Evolutionary conservation across 2,888 invertebrate genomes (phyloP).

Genomic region (Arenicola marina): DNA sequence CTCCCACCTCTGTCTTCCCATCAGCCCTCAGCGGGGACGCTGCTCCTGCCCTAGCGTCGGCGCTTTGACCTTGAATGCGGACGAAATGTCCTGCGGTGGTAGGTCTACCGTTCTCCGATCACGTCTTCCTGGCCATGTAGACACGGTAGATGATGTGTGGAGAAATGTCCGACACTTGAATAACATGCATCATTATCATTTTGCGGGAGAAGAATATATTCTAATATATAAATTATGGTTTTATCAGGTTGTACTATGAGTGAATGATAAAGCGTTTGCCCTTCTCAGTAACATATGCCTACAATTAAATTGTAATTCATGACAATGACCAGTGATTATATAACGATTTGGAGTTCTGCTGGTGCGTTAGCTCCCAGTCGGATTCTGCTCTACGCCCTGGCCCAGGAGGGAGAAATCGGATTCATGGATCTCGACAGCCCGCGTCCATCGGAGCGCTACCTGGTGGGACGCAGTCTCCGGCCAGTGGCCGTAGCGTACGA

Average conservation of each 20-base stretch:
- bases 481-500: constrained; percentile 32
- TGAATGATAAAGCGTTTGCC: too few species aligned
- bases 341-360: too few species aligned
- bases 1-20: constrained; percentile 50
- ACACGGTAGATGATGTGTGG: too few species aligned
- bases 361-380: constrained; percentile 44
- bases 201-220: too few species aligned
- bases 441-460: constrained; percentile 11
- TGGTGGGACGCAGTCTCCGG: constrained; percentile 22
- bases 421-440: constrained; percentile 39
- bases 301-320: too few species aligned
- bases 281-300: too few species aligned
- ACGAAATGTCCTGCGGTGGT: constrained; percentile 48
- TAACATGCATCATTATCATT: background rate
- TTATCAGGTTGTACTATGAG: too few species aligned
- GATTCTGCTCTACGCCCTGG: constrained; percentile 44
- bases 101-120: too few species aligned
- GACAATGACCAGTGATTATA: too few species aligned
- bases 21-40: constrained; percentile 34
- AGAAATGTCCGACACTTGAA: too few species aligned
- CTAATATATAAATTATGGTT: background rate
- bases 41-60: constrained; percentile 53
- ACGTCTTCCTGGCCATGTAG: too few species aligned
- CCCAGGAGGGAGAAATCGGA: constrained; percentile 45
- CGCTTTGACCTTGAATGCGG: constrained; percentile 41